Conservation (phyloP, 2,797 vertebrate species). For the Anas flavirostris region DNA sequence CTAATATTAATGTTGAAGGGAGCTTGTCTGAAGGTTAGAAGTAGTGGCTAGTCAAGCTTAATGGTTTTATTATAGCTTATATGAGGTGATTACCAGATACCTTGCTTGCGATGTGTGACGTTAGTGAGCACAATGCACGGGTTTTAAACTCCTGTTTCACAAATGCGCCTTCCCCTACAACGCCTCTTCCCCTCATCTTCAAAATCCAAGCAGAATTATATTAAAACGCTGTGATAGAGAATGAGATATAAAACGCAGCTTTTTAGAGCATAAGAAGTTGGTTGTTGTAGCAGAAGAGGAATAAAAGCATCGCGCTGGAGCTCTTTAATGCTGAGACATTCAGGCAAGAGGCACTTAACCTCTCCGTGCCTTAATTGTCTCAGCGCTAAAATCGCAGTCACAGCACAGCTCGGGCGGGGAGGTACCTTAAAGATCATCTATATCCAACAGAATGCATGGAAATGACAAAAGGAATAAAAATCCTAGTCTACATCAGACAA, state of each 20-base stretch:
- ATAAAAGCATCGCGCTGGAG: not conserved
- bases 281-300: not conserved
- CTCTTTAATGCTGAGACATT: not conserved
- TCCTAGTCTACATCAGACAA: not conserved
- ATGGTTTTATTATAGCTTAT: not conserved
- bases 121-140: not conserved
- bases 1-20: not conserved
- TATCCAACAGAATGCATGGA: no score
- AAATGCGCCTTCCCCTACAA: not conserved
- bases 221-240: not conserved
- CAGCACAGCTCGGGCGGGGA: no score
- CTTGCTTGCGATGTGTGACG: not conserved
- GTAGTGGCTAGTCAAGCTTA: not conserved
- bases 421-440: no score
- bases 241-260: not conserved
- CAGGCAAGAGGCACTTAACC: conserved; percentile 17
- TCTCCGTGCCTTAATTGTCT: not conserved
- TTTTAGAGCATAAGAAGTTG: not conserved
- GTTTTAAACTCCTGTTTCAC: not conserved
- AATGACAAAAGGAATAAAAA: not conserved
- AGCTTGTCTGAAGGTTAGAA: not conserved
- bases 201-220: not conserved
- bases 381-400: not conserved
- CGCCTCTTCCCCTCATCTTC: not conserved
- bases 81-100: not conserved